Evolutionary conservation across 1,140 invertebrate genomes (phyloP).

Genomic region (Hetaerina americana): DNA sequence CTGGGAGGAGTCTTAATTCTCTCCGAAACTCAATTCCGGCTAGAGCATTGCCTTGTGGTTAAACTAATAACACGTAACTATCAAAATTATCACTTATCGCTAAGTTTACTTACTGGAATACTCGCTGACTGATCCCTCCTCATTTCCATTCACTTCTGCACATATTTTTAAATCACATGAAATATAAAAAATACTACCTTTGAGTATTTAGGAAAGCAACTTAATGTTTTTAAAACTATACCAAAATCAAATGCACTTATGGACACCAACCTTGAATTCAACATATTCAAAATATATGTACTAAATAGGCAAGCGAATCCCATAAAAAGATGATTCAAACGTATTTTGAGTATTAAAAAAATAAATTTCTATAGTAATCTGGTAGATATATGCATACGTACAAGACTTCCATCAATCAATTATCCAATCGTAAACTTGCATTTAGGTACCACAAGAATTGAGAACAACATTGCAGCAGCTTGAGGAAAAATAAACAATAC

Average conservation of each 20-base stretch:
- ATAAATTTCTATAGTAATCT: background rate
- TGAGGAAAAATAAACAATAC: no score
- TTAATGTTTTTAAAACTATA: no score
- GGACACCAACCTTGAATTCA: background rate
- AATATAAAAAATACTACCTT: background rate
- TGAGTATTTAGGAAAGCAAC: background rate
- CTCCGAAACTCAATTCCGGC: no score
- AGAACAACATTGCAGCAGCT: no score
- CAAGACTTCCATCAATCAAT: no score
- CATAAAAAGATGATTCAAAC: background rate
- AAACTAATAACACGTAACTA: no score
- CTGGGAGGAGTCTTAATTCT: no score
- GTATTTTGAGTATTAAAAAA: background rate
- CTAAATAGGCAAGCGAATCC: background rate
- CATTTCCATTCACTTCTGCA: background rate
- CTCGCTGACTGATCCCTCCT: background rate
- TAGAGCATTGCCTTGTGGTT: no score
- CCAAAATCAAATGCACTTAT: background rate
- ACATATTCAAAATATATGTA: background rate
- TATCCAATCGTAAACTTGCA: no score
- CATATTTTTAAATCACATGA: background rate
- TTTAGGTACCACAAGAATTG: no score
- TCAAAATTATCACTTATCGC: no score
- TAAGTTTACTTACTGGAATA: background rate
- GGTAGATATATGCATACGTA: no score